A percentile compares a stretch with the other conserved stretches of the same genome.
Evolutionary conservation across 2,113 vertebrate genomes (phyloP).

Genomic region (Gobio gobio): DNA sequence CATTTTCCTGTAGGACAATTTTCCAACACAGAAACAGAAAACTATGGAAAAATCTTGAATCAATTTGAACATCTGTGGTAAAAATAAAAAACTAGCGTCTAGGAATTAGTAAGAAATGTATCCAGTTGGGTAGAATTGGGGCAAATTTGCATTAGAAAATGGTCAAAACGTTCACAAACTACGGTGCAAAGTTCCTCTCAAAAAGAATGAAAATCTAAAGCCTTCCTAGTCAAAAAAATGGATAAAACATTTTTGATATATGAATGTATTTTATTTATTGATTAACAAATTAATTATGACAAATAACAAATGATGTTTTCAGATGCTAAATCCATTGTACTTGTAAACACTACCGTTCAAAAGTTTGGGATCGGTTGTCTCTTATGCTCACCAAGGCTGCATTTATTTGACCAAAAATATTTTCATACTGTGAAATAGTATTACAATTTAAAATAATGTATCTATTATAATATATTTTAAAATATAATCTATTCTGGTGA

Average conservation of each 20-base stretch:
- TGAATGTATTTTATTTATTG: background rate
- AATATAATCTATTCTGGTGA: background rate
- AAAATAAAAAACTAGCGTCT: background rate
- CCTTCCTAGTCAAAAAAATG: background rate
- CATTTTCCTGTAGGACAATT: constrained; percentile 3
- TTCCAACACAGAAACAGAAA: background rate
- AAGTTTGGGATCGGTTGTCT: background rate
- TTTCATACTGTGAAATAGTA: background rate
- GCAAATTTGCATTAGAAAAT: background rate
- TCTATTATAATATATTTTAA: background rate
- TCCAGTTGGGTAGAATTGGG: background rate
- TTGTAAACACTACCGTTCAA: background rate
- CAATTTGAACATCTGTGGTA: background rate
- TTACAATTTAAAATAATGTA: background rate
- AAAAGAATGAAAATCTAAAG: background rate
- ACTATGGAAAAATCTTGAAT: background rate
- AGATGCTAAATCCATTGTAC: background rate
- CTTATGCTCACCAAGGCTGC: no score
- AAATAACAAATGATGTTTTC: background rate
- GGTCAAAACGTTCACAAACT: background rate
- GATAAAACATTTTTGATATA: background rate
- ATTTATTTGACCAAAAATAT: background rate
- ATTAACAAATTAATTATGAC: background rate
- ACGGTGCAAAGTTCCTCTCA: background rate
- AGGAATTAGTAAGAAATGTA: background rate